Conservation (phyloP, 2,797 vertebrate species). For the Phaenicophaeus curvirostris region DNA sequence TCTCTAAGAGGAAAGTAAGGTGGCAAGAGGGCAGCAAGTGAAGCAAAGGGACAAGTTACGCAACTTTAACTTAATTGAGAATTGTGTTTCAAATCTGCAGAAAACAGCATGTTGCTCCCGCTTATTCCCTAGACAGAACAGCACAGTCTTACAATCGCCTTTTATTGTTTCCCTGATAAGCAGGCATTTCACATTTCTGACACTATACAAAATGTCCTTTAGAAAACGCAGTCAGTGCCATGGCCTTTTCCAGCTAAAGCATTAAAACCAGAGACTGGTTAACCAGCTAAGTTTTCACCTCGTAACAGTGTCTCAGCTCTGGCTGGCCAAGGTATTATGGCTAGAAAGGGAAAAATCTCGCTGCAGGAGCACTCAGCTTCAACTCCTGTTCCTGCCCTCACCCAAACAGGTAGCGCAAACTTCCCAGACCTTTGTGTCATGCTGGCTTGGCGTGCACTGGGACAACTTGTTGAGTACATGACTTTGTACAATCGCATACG, state of each 20-base stretch:
- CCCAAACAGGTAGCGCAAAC: neutral
- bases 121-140: constrained; percentile 26
- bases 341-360: neutral
- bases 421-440: too few relatives aligned
- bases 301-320: neutral
- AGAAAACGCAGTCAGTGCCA: neutral
- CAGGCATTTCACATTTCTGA: constrained; percentile 52
- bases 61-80: neutral
- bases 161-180: constrained; percentile 67
- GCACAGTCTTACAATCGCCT: constrained; percentile 47
- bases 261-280: neutral
- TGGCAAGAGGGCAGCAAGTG: neutral
- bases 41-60: neutral
- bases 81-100: constrained; percentile 40
- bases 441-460: accelerated
- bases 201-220: constrained; percentile 51
- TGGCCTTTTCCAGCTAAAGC: constrained; percentile 17
- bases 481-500: accelerated
- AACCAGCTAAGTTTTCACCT: neutral
- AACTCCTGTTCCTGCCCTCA: neutral
- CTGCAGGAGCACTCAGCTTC: neutral
- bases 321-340: neutral
- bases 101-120: constrained; percentile 11
- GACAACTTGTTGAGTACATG: neutral
- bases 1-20: neutral